These are phyloP conservation scores for Bufotes viridis DNA, from an alignment of 2,797 vertebrate genomes.

Conservation along the genomic window DNA sequence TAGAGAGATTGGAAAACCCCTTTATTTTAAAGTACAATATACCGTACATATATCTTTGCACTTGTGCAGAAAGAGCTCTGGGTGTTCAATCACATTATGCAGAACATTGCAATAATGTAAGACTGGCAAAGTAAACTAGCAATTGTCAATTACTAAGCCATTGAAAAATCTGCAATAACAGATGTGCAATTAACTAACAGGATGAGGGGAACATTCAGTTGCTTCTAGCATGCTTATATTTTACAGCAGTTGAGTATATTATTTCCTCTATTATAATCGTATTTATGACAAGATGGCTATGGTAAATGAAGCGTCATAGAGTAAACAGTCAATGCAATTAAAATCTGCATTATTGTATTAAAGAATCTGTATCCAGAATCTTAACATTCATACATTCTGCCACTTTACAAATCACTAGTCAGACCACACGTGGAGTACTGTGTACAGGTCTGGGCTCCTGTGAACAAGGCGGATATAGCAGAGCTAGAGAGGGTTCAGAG, in stretches of 20 bases:
- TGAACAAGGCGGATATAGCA: no score
- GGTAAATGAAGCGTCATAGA: not conserved
- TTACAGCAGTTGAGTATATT: constrained; percentile 8
- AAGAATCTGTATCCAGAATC: not conserved
- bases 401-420: no score
- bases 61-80: not conserved
- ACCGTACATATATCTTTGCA: not conserved
- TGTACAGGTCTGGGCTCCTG: no score
- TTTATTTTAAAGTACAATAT: not conserved
- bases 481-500: no score
- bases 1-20: no score
- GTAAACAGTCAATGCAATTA: not conserved
- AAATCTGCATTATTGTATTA: not conserved
- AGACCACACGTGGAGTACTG: no score
- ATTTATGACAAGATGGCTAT: not conserved
- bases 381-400: not conserved
- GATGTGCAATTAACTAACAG: constrained; percentile 1
- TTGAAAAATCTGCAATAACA: constrained; percentile 12
- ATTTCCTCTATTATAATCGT: constrained; percentile 9
- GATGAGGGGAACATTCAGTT: not conserved
- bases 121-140: not conserved
- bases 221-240: not conserved
- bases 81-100: not conserved
- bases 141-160: constrained; percentile 13
- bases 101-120: not conserved